Percentiles rank a stretch among this genome's conserved stretches.
These are phyloP conservation scores for Phaenicophaeus curvirostris DNA, from an alignment of 2,797 vertebrate species.

Conservation along the genomic window DNA sequence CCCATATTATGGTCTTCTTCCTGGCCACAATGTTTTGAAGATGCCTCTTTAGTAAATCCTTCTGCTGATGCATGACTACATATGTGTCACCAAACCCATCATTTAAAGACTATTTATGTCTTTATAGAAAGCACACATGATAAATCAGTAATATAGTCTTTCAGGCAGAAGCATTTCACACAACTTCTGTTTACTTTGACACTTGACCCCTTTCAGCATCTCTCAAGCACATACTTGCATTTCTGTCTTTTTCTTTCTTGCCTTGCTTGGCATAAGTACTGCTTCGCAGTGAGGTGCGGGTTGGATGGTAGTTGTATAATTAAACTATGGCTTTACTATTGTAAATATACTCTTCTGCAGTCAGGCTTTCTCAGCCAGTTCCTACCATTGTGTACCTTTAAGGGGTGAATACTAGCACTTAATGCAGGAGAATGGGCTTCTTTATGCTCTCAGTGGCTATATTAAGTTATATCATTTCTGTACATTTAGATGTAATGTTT, in stretches of 20 bases:
- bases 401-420: not conserved
- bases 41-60: not conserved
- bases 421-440: not conserved
- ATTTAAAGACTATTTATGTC: not conserved
- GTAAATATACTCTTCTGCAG: not conserved
- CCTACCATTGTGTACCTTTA: not conserved
- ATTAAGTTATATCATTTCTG: not conserved
- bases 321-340: not conserved
- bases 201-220: not conserved
- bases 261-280: not conserved
- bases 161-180: not conserved
- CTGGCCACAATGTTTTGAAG: not conserved
- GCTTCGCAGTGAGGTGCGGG: not conserved
- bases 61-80: not conserved
- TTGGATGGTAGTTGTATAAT: not conserved
- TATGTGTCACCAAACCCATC: not conserved
- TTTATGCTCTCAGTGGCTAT: not conserved
- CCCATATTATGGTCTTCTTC: not conserved
- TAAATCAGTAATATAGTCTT: not conserved
- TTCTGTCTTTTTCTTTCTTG: not conserved
- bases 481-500: not conserved
- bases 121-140: not conserved
- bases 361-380: not conserved
- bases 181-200: not conserved
- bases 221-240: not conserved